phyloP scores from a whole-genome alignment of 2,797 vertebrate genomes.

The Emydoidea blandingii region DNA sequence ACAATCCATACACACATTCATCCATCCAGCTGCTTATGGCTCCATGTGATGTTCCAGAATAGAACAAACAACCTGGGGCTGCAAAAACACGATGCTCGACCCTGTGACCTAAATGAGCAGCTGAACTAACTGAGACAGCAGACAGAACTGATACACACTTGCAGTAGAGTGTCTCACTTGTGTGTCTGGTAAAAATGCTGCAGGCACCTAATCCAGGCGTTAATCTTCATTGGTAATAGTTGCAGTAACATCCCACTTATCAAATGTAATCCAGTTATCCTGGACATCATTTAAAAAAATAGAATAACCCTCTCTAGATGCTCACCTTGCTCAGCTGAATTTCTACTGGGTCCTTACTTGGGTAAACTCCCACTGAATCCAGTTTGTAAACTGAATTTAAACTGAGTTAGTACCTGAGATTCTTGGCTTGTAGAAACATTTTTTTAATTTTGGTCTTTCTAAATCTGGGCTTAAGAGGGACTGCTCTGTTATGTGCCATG shows the following conservation, averaged over 20 bases:
- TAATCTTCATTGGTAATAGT: neutral
- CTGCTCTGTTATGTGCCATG: neutral
- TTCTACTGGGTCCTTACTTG: rapidly evolving
- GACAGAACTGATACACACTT: neutral
- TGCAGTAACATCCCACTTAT: neutral
- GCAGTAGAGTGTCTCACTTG: neutral
- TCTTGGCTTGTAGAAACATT: neutral
- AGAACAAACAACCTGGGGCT: neutral
- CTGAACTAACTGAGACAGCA: neutral
- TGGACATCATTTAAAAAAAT: neutral
- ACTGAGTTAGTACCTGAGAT: neutral
- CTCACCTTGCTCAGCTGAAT: neutral
- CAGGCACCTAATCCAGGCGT: neutral
- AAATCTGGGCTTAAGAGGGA: neutral
- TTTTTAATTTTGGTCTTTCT: neutral
- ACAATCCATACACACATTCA: neutral
- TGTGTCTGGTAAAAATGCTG: neutral
- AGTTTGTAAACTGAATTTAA: neutral
- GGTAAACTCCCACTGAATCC: neutral
- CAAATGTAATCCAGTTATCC: neutral
- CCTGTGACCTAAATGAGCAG: neutral
- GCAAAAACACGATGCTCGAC: neutral
- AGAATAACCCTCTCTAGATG: neutral
- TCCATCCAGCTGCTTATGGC: neutral
- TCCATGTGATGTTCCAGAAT: neutral